phyloP scores from a whole-genome alignment of 1,140 invertebrate genomes.

The Drosophila bocki region DNA sequence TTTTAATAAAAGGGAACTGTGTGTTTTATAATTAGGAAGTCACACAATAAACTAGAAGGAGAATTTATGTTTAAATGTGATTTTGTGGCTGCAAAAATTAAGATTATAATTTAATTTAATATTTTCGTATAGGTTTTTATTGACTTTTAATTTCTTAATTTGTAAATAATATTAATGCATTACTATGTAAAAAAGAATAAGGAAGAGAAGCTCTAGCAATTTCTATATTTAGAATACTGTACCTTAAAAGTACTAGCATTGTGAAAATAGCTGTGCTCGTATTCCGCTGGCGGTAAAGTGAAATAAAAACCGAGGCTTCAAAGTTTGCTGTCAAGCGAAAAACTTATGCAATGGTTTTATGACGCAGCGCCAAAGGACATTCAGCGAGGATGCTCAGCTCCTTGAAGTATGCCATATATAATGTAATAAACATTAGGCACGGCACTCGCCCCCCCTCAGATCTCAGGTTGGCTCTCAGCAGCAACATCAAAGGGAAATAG shows the following conservation, averaged over 20 bases:
- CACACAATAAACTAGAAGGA: background rate
- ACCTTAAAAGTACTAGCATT: background rate
- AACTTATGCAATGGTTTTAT: constrained; percentile 60
- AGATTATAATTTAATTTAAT: background rate
- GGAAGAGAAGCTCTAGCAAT: background rate
- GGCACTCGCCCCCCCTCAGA: constrained; percentile 2
- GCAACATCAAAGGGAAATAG: constrained; percentile 51
- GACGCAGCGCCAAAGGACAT: constrained; percentile 37
- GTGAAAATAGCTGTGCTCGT: background rate
- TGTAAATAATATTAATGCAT: too few relatives aligned
- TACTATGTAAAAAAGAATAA: too few relatives aligned
- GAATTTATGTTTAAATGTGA: too few relatives aligned
- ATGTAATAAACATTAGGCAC: constrained; percentile 54
- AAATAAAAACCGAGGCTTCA: constrained; percentile 52
- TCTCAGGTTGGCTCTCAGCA: constrained; percentile 16
- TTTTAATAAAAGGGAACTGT: background rate
- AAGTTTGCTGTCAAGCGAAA: constrained; percentile 46
- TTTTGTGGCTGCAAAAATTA: background rate
- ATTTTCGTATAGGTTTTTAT: too few relatives aligned
- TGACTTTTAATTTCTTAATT: too few relatives aligned
- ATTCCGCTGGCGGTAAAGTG: constrained; percentile 30
- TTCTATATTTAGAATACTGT: too few relatives aligned
- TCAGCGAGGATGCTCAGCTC: constrained; percentile 26
- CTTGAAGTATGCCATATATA: constrained; percentile 40
- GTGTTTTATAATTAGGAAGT: background rate